A percentile compares a stretch with the other conserved stretches of the same genome.
phyloP scores from a whole-genome alignment of 2,888 invertebrate species.

The Andrena fulva region DNA sequence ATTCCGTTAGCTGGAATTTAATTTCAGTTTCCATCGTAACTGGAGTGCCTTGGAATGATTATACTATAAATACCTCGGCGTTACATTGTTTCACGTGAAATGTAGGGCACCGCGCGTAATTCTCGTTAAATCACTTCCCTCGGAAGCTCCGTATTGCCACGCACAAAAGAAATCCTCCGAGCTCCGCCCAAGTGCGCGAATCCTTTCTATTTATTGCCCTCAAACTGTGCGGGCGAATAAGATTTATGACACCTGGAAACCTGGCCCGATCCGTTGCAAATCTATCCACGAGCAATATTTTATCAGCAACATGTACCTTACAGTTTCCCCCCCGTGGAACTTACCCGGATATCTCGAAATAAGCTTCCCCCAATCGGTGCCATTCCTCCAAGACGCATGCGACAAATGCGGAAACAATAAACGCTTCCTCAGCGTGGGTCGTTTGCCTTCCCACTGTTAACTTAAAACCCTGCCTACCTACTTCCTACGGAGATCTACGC shows the following conservation, averaged over 20 bases:
- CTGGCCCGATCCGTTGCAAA: constrained; percentile 68
- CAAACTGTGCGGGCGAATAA: constrained; percentile 52
- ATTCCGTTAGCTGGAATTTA: no score
- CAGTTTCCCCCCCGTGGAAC: constrained; percentile 57
- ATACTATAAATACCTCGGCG: background rate
- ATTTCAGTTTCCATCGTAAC: no score
- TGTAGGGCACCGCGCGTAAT: background rate
- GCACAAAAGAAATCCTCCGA: constrained; percentile 46
- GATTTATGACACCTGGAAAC: constrained; percentile 69
- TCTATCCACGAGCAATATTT: constrained; percentile 69
- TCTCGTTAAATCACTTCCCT: constrained; percentile 10
- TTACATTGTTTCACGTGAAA: constrained; percentile 10
- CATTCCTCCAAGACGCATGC: constrained; percentile 25
- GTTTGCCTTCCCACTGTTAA: no score
- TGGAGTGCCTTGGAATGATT: no score
- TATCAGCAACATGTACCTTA: constrained; percentile 64
- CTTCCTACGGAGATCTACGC: no score
- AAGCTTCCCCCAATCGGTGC: constrained; percentile 54
- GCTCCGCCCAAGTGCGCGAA: constrained; percentile 41
- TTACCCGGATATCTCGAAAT: constrained; percentile 64
- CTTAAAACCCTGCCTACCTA: no score
- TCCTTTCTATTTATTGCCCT: constrained; percentile 62
- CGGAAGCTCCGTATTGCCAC: constrained; percentile 9
- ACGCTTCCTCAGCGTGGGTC: background rate
- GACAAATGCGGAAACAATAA: constrained; percentile 42